Evolutionary conservation across 2,113 vertebrate species (phyloP).

Genomic region (Actinemys pallida): DNA sequence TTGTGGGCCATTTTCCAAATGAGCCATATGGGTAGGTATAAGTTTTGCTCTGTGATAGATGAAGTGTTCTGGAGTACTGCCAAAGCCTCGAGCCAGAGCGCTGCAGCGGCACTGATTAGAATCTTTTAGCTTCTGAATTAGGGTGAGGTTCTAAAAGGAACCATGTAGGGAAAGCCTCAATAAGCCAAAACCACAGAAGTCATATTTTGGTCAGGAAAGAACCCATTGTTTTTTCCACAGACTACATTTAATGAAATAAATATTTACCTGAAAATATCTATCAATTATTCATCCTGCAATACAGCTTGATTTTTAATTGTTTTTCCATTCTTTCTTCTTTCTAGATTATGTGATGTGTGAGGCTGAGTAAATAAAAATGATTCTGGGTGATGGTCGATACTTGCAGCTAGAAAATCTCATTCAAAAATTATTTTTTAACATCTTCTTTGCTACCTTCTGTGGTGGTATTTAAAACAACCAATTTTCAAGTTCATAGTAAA

Average conservation of each 20-base stretch:
- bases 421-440: neutral
- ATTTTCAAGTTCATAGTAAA: neutral
- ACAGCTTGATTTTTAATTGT: slow-evolving; percentile 36
- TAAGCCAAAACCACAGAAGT: slow-evolving; percentile 38
- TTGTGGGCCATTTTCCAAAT: slow-evolving; percentile 38
- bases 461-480: neutral
- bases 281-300: slow-evolving; percentile 63
- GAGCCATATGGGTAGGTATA: slow-evolving; percentile 42
- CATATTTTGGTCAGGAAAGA: slow-evolving; percentile 35
- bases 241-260: slow-evolving; percentile 69
- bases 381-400: neutral
- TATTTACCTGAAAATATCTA: slow-evolving; percentile 45
- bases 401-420: slow-evolving; percentile 1
- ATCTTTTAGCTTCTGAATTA: slow-evolving; percentile 12
- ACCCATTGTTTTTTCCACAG: neutral
- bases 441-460: neutral
- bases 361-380: neutral
- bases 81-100: slow-evolving; percentile 18
- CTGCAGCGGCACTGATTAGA: neutral
- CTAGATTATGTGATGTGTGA: neutral
- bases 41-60: slow-evolving; percentile 41
- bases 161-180: slow-evolving; percentile 29
- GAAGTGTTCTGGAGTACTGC: slow-evolving; percentile 47
- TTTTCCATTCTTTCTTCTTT: slow-evolving; percentile 26
- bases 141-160: neutral